These are phyloP conservation scores for Allygus modestus DNA, from an alignment of 2,888 invertebrate species.

Conservation along the genomic window DNA sequence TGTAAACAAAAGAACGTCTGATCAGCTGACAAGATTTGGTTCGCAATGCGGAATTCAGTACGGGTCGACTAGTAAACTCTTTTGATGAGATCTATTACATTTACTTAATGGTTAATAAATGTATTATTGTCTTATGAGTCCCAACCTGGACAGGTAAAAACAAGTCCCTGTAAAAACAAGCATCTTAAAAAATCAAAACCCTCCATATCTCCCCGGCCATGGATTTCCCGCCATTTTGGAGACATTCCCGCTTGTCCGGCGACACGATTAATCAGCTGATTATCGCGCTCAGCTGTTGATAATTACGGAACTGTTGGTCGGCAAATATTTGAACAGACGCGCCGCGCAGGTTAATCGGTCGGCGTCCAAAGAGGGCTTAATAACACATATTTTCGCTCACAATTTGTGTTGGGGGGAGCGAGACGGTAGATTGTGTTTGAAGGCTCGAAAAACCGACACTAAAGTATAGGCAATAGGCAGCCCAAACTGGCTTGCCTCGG, in stretches of 20 bases:
- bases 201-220: no score
- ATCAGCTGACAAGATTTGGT: no score
- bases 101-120: no score
- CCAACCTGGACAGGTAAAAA: no score
- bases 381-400: constrained; percentile 65
- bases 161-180: no score
- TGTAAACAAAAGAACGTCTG: no score
- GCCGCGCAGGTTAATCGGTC: constrained; percentile 40
- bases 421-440: constrained; percentile 63
- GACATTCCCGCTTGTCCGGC: not conserved
- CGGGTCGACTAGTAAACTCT: no score
- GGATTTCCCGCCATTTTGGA: not conserved
- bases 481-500: constrained; percentile 62
- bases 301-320: constrained; percentile 59
- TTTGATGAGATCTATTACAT: no score
- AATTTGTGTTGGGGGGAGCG: constrained; percentile 63
- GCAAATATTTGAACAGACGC: constrained; percentile 64
- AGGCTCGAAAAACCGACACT: constrained; percentile 65
- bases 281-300: constrained; percentile 13
- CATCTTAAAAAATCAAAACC: no score
- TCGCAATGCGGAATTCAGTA: no score
- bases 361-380: constrained; percentile 59
- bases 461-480: constrained; percentile 62
- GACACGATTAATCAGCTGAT: constrained; percentile 32
- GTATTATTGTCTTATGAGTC: no score